Evolutionary conservation across 2,888 invertebrate genomes (phyloP).

Genomic region (Sphaeridia pumilis): DNA sequence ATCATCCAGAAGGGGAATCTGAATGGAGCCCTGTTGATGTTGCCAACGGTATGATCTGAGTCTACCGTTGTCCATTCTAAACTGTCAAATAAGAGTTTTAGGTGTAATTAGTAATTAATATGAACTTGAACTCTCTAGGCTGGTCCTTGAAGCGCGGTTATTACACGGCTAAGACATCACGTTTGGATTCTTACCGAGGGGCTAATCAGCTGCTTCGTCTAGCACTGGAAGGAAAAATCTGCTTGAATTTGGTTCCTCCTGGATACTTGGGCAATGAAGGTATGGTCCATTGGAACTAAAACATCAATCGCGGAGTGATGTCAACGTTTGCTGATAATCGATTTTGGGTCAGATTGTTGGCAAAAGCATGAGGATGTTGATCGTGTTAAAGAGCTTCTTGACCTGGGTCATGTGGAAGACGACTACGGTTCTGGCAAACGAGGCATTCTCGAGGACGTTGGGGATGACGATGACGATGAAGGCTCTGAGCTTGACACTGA

Average conservation of each 20-base stretch:
- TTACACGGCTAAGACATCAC: constrained; percentile 70
- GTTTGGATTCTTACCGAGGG: constrained; percentile 74
- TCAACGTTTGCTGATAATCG: too few species aligned
- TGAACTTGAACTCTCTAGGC: constrained; percentile 44
- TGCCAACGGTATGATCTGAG: constrained; percentile 52
- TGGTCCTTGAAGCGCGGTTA: constrained; percentile 82
- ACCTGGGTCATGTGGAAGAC: neutral
- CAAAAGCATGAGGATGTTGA: neutral
- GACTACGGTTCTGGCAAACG: too few species aligned
- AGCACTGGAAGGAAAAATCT: constrained; percentile 74
- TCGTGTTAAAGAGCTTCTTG: neutral
- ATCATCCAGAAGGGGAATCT: constrained; percentile 58
- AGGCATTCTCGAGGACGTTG: too few species aligned
- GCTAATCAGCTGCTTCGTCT: constrained; percentile 77
- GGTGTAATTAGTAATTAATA: too few species aligned
- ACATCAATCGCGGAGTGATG: too few species aligned
- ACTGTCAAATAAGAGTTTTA: too few species aligned
- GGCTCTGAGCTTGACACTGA: neutral
- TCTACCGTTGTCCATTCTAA: too few species aligned
- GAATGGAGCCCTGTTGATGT: constrained; percentile 79
- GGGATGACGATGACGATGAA: neutral
- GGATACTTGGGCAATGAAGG: constrained; percentile 51
- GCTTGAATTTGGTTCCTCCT: constrained; percentile 64
- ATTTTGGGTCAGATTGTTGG: neutral
- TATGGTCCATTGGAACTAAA: too few species aligned